A percentile compares a stretch with the other conserved stretches of the same genome.
These are phyloP conservation scores for Gonocerus acuteangulatus DNA, from an alignment of 2,888 invertebrate species.

Conservation along the genomic window DNA sequence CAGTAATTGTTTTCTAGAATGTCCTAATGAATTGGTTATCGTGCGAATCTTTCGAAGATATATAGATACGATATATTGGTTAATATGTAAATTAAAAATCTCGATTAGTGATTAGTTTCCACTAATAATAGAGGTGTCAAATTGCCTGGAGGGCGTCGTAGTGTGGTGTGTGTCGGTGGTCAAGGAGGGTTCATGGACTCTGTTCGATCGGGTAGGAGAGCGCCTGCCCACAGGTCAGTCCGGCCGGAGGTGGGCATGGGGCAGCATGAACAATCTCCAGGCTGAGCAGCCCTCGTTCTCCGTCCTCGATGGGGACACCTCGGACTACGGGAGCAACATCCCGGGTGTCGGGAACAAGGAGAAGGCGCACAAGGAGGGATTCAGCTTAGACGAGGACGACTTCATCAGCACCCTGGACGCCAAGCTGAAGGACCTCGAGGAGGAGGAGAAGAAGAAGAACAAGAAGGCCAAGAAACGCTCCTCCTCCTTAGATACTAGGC, in stretches of 20 bases:
- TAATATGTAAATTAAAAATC: too few species aligned
- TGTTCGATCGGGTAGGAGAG: slow-evolving; percentile 10
- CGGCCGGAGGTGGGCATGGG: slow-evolving; percentile 6
- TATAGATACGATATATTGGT: too few species aligned
- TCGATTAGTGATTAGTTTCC: too few species aligned
- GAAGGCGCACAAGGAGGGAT: slow-evolving; percentile 5
- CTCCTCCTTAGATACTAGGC: slow-evolving; percentile 36
- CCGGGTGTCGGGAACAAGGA: neutral
- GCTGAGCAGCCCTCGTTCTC: neutral
- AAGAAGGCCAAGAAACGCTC: slow-evolving; percentile 38
- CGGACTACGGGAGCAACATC: slow-evolving; percentile 19
- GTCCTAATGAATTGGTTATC: too few species aligned
- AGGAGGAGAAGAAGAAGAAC: slow-evolving; percentile 41
- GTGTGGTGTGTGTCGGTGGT: slow-evolving; percentile 1
- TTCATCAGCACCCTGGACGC: slow-evolving; percentile 52
- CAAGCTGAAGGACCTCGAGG: slow-evolving; percentile 61
- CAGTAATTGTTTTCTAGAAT: too few species aligned
- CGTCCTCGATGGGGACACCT: neutral
- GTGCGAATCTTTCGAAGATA: too few species aligned
- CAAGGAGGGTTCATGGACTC: slow-evolving; percentile 24
- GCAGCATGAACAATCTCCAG: neutral
- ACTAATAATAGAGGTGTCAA: too few species aligned
- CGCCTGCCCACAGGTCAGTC: slow-evolving; percentile 24
- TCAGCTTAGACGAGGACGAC: slow-evolving; percentile 38
- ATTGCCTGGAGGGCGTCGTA: neutral